These are phyloP conservation scores for Leptopilina clavipes DNA, from an alignment of 1,140 invertebrate species.

Conservation along the genomic window DNA sequence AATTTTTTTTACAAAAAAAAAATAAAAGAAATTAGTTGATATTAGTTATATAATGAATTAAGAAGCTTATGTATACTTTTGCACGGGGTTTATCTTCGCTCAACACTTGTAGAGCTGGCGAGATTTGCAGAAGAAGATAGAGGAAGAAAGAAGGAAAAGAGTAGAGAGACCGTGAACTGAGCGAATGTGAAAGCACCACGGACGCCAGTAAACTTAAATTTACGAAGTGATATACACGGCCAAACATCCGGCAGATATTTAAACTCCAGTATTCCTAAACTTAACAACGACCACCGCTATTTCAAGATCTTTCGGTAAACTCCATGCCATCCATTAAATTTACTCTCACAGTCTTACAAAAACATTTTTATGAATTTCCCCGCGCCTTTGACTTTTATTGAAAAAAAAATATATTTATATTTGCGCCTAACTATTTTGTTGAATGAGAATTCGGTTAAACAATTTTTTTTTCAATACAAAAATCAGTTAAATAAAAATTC, in stretches of 20 bases:
- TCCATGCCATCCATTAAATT: slow-evolving; percentile 1
- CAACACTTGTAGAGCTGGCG: slow-evolving; percentile 38
- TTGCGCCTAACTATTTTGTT: too few species aligned
- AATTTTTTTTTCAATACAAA: too few species aligned
- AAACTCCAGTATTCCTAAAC: slow-evolving; percentile 67
- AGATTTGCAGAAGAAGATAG: slow-evolving; percentile 36
- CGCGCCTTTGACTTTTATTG: not conserved
- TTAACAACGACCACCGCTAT: slow-evolving; percentile 65
- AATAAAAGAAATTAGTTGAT: not conserved
- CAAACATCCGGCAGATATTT: slow-evolving; percentile 74
- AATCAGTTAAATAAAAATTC: too few species aligned
- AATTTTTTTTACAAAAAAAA: not conserved
- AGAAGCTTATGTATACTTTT: not conserved
- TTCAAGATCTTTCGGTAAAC: slow-evolving; percentile 53
- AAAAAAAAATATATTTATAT: too few species aligned
- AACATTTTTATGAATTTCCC: not conserved
- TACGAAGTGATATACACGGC: slow-evolving; percentile 72
- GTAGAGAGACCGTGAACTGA: slow-evolving; percentile 13
- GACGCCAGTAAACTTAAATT: slow-evolving; percentile 71
- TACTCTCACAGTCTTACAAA: not conserved
- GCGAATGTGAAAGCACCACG: slow-evolving; percentile 45
- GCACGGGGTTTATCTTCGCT: slow-evolving; percentile 23
- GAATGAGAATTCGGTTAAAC: too few species aligned
- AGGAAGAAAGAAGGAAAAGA: slow-evolving; percentile 35
- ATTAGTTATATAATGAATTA: slow-evolving; percentile 26